Base-by-base conservation (phyloP, 2,888 invertebrate species). In the Linyphia triangularis region DNA sequence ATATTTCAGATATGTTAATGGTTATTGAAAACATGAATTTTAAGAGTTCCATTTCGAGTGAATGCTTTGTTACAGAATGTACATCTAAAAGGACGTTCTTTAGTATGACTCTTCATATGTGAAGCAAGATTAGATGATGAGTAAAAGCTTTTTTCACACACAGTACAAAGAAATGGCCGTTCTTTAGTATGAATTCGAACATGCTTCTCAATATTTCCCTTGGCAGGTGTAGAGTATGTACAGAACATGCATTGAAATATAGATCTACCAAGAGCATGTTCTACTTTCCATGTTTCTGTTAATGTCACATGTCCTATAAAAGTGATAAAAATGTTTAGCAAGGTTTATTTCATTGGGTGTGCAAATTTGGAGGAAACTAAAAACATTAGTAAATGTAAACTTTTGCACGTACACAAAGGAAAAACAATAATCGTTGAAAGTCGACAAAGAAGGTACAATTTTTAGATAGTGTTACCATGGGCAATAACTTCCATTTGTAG, bases 71-170 rank as follows among this genome's bases (percentile, higher is more conserved):
- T n/a, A 37, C 70, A 70, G 5, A 3, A 1, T n/a, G 7, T 59
- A 16, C 57, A 57, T 5, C 2, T 19, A 59, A 16, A 57, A 33
- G 73, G 73, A 1, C 33, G 16, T 19, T 73, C 73, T 30, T 33
- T 33, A 13, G 73, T 73, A n/a, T 73, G 73, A 9, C 19, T 73
- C 9, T 57, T 57, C 0, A 24, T 28, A 30, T 73, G 73, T 26
- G 51, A 24, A 1, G 2, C 7, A 6, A 72, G 16, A 26, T 72
- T 72, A 10, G 69, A 69, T 19, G 22, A 10, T 0, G 69, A 69
- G 43, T 72, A 51, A 51, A 77, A 77, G 26, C 30, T 40, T 63
- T 79, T 79, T 43, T 1, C 22, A 16, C 79, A 79, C 4, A 19
- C 30, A 51, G 7, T 9, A 43, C 79, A 79, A 3, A 28, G 19